These are phyloP conservation scores for Monopis laevigella DNA, from an alignment of 2,888 invertebrate species.

Conservation along the genomic window DNA sequence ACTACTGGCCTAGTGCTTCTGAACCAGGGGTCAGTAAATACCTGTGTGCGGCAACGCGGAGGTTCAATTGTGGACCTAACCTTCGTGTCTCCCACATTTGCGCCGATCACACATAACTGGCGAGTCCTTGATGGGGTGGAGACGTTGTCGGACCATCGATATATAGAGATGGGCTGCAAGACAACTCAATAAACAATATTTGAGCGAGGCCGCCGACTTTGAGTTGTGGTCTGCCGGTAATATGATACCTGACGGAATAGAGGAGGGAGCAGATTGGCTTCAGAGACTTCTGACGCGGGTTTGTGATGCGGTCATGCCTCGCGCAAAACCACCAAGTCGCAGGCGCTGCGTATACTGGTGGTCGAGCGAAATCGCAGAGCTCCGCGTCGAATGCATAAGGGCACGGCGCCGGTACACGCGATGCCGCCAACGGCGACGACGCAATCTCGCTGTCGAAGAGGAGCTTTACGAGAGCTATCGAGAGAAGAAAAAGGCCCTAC, in stretches of 20 bases:
- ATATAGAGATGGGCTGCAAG: constrained; percentile 16
- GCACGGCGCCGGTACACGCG: constrained; percentile 4
- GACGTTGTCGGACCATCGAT: constrained; percentile 18
- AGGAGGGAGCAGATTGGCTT: constrained; percentile 12
- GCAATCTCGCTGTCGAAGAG: background rate
- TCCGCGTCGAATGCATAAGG: constrained; percentile 1
- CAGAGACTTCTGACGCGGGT: constrained; percentile 11
- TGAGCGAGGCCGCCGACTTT: constrained; percentile 17
- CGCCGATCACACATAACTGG: constrained; percentile 15
- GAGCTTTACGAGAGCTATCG: background rate
- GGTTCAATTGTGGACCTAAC: constrained; percentile 21
- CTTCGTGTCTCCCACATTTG: constrained; percentile 13
- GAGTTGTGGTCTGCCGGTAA: constrained; percentile 1
- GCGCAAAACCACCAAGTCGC: constrained; percentile 3
- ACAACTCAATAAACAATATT: constrained; percentile 10
- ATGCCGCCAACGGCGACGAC: background rate
- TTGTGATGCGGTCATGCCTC: constrained; percentile 20
- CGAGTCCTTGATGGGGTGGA: constrained; percentile 16
- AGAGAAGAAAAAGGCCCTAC: background rate
- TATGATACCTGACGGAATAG: background rate
- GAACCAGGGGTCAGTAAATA: constrained; percentile 19
- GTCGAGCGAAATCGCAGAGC: constrained; percentile 1
- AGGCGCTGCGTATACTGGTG: constrained; percentile 5
- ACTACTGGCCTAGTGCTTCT: constrained; percentile 12
- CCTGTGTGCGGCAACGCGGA: constrained; percentile 20